Conservation (phyloP, 1,140 invertebrate species). For the Xylocopa sonorina region DNA sequence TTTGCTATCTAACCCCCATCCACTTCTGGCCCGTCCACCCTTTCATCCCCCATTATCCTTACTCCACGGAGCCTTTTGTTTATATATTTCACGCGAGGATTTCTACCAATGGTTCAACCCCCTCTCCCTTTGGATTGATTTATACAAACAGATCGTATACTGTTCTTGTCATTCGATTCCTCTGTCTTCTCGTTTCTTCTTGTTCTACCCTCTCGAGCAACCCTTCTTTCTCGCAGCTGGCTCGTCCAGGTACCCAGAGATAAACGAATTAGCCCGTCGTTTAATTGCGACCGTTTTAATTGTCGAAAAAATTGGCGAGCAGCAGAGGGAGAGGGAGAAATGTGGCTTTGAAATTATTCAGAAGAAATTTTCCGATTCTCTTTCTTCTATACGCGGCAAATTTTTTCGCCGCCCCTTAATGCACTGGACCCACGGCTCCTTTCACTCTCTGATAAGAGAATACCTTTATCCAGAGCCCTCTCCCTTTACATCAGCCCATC, state of each 20-base stretch:
- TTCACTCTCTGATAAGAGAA: slow-evolving; percentile 35
- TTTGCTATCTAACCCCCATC: neutral
- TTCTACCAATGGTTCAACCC: neutral
- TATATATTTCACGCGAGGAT: slow-evolving; percentile 1
- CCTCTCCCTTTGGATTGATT: neutral
- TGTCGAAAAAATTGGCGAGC: neutral
- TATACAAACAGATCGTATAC: neutral
- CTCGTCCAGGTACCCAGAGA: too few species aligned
- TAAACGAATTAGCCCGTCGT: slow-evolving; percentile 23
- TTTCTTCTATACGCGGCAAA: slow-evolving; percentile 22
- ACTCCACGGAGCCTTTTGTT: slow-evolving; percentile 21
- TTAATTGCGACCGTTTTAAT: slow-evolving; percentile 47
- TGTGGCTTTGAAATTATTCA: slow-evolving; percentile 41
- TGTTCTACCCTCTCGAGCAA: neutral
- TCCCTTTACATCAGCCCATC: too few species aligned
- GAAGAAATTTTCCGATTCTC: slow-evolving; percentile 13
- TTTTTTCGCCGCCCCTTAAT: slow-evolving; percentile 4
- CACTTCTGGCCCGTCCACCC: neutral
- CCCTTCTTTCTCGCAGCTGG: too few species aligned
- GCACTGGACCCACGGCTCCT: neutral
- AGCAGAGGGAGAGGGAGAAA: too few species aligned
- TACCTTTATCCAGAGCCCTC: slow-evolving; percentile 18
- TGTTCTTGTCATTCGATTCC: neutral
- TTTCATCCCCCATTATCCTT: slow-evolving; percentile 19
- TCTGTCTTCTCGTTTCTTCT: neutral